Percentiles rank a stretch among this genome's conserved stretches.
Evolutionary conservation across 2,797 vertebrate genomes (phyloP).

Genomic region (Melanotaenia boesemani): DNA sequence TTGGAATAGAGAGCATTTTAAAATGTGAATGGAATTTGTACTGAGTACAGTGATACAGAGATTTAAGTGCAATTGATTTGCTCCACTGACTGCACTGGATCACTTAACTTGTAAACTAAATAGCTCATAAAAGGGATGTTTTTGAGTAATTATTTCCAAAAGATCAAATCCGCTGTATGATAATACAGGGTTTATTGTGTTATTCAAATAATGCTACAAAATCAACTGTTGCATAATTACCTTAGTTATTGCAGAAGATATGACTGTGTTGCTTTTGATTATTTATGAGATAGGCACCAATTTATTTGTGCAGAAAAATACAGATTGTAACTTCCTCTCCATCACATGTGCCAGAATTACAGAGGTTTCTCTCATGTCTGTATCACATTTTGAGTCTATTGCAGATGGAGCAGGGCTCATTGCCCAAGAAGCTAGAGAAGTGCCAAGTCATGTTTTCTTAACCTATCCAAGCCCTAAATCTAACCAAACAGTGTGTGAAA

Average conservation of each 20-base stretch:
- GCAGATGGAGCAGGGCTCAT: neutral
- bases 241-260: neutral
- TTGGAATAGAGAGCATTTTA: neutral
- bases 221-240: neutral
- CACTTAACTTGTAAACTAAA: neutral
- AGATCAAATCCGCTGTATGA: neutral
- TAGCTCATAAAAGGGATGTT: neutral
- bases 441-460: neutral
- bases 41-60: neutral
- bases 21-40: neutral
- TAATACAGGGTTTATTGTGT: neutral
- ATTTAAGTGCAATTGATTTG: neutral
- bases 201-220: neutral
- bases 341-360: neutral
- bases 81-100: neutral
- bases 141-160: neutral
- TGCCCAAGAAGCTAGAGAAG: neutral
- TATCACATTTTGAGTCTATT: neutral
- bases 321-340: neutral
- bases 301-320: neutral
- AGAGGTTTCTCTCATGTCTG: neutral
- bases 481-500: neutral
- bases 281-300: neutral
- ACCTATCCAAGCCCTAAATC: neutral
- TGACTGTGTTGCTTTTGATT: neutral